Evolutionary conservation across 2,113 vertebrate genomes (phyloP).

Genomic region (Perca fluviatilis): DNA sequence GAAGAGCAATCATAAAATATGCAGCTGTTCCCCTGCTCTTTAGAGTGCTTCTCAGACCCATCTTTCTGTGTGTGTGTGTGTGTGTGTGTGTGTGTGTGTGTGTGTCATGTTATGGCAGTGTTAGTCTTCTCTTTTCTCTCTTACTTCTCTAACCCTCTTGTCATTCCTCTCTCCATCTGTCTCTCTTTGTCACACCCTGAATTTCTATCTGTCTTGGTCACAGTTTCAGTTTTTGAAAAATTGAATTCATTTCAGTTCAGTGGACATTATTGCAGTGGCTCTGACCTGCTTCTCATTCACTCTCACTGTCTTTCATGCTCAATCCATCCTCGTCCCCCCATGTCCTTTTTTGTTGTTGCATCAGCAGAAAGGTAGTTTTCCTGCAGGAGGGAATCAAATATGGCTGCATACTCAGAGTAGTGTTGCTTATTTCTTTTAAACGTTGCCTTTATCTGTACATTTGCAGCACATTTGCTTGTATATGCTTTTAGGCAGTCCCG

Average conservation of each 20-base stretch:
- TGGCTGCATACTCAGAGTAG: background rate
- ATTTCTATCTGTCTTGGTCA: constrained; percentile 13
- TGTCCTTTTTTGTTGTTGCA: background rate
- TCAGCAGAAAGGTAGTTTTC: constrained; percentile 33
- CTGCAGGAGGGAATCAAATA: background rate
- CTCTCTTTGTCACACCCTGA: constrained; percentile 32
- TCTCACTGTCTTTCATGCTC: constrained; percentile 19
- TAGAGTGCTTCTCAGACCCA: constrained; percentile 68
- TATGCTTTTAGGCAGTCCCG: background rate
- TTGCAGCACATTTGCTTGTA: constrained; percentile 1
- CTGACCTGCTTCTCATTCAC: constrained; percentile 48
- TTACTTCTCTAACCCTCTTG: background rate
- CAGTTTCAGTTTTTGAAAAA: constrained; percentile 16
- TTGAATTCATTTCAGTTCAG: constrained; percentile 23
- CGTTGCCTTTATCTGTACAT: background rate
- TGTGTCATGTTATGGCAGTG: constrained; percentile 38
- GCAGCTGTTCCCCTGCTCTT: constrained; percentile 71
- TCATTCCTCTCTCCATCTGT: constrained; percentile 27
- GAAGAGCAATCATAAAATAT: constrained; percentile 85
- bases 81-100: constrained; percentile 36
- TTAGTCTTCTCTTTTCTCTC: constrained; percentile 1
- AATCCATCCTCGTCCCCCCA: background rate
- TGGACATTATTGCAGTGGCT: constrained; percentile 14
- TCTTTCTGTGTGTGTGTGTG: constrained; percentile 36
- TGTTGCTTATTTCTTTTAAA: background rate